Evolutionary conservation across 2,888 invertebrate species (phyloP).

Genomic region (Bellardia pandia): DNA sequence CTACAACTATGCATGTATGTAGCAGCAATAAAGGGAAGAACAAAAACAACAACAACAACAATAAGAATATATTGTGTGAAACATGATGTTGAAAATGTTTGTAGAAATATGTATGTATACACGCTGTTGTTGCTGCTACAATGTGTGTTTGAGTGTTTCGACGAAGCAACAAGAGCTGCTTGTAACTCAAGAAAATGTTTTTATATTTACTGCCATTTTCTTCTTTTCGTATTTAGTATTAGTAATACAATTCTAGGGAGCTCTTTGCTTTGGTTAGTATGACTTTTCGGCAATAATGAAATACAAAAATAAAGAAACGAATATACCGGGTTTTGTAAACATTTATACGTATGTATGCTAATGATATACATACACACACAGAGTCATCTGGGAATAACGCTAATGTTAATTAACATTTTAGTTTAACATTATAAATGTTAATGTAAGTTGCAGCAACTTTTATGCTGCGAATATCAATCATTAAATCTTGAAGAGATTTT

Average conservation of each 20-base stretch:
- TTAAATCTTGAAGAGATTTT: background rate
- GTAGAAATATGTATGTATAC: slow-evolving; percentile 4
- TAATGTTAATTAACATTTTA: background rate
- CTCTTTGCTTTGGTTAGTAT: background rate
- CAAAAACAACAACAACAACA: slow-evolving; percentile 5
- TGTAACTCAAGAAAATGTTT: slow-evolving; percentile 33
- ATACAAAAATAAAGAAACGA: background rate
- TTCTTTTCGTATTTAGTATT: background rate
- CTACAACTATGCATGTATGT: slow-evolving; percentile 27
- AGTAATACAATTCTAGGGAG: background rate
- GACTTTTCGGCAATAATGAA: background rate
- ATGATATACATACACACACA: background rate
- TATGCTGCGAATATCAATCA: background rate
- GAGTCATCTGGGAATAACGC: background rate
- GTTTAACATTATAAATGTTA: background rate
- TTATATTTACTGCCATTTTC: slow-evolving; percentile 24
- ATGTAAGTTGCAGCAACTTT: background rate
- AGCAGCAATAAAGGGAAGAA: slow-evolving; percentile 37
- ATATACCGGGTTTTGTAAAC: slow-evolving; percentile 17
- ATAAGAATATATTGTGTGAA: slow-evolving; percentile 34
- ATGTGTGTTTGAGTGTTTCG: background rate
- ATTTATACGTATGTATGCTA: background rate
- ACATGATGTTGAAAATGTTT: slow-evolving; percentile 32
- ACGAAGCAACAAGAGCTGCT: slow-evolving; percentile 46
- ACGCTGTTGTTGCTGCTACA: slow-evolving; percentile 3